These are phyloP conservation scores for Cossypha caffra DNA, from an alignment of 2,797 vertebrate species.

Conservation along the genomic window DNA sequence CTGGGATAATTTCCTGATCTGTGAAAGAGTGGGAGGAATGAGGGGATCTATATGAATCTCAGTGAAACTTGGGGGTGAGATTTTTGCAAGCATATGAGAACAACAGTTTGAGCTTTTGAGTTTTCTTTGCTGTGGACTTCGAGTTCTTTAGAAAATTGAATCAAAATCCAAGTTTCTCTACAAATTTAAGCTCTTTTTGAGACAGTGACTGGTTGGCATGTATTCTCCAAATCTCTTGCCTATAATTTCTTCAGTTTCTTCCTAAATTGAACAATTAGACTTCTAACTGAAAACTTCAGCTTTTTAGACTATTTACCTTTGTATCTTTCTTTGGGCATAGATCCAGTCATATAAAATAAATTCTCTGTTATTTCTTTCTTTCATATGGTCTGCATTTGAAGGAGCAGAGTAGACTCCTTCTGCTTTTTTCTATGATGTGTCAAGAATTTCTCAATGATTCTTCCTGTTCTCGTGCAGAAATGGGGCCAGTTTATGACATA, in stretches of 20 bases:
- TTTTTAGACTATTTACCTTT: neutral
- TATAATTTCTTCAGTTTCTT: neutral
- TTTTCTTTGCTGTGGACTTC: neutral
- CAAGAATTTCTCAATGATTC: neutral
- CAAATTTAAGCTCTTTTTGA: neutral
- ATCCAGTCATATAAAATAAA: neutral
- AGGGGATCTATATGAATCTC: neutral
- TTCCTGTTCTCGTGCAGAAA: neutral
- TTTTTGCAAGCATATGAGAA: neutral
- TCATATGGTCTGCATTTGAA: neutral
- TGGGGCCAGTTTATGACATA: neutral
- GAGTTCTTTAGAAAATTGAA: neutral
- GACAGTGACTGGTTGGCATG: neutral
- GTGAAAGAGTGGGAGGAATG: neutral
- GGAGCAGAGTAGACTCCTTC: neutral
- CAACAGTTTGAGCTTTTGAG: too few species aligned
- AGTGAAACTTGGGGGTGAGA: neutral
- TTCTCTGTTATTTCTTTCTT: neutral
- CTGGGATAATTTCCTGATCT: neutral
- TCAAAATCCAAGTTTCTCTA: neutral
- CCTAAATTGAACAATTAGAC: neutral
- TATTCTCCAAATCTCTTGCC: neutral
- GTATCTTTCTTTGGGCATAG: neutral
- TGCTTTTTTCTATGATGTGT: neutral
- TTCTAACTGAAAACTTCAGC: neutral